Conservation (phyloP, 2,113 vertebrate species). For the Cranoglanis bouderius region DNA sequence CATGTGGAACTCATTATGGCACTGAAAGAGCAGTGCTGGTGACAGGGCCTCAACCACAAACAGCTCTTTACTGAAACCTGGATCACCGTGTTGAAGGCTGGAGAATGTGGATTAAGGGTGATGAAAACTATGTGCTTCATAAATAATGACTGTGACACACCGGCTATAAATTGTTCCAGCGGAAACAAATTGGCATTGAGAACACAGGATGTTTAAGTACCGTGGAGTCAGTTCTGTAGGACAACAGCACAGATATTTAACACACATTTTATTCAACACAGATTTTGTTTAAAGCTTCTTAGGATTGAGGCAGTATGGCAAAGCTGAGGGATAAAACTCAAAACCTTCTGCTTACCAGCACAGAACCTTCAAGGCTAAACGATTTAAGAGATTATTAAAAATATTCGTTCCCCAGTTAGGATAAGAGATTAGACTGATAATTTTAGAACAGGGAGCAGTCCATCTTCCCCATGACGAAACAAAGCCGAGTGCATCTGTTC, state of each 20-base stretch:
- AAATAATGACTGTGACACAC: slow-evolving; percentile 2
- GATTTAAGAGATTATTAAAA: neutral
- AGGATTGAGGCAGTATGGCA: too few relatives aligned
- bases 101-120: neutral
- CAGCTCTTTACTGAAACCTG: neutral
- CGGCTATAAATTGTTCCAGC: slow-evolving; percentile 46
- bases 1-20: neutral
- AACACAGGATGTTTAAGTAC: neutral
- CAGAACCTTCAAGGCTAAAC: neutral
- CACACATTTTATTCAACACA: neutral
- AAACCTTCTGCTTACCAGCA: neutral
- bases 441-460: neutral
- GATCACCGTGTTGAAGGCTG: slow-evolving; percentile 16
- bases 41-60: neutral
- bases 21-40: neutral
- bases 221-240: neutral
- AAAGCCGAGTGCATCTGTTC: neutral
- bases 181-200: slow-evolving; percentile 19
- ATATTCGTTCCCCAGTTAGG: neutral
- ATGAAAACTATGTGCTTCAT: slow-evolving; percentile 16
- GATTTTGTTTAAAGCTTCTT: neutral
- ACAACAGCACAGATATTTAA: neutral
- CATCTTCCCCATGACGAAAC: neutral
- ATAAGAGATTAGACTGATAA: neutral
- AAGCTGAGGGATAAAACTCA: neutral